Evolutionary conservation across 1,140 invertebrate species (phyloP).

Genomic region (Anastrepha obliqua): DNA sequence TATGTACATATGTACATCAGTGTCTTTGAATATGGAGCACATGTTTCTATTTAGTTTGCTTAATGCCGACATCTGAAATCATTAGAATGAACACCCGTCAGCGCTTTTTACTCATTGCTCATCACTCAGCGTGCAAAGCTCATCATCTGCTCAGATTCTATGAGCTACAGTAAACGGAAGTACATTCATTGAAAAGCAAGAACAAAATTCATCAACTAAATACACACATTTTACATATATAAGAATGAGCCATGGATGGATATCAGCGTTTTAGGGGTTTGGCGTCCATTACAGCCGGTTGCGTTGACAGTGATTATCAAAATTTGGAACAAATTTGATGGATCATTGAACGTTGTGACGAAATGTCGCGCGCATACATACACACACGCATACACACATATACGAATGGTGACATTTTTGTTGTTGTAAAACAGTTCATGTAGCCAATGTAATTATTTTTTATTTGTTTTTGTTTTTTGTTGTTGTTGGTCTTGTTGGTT

Average conservation of each 20-base stretch:
- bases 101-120: not conserved
- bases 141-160: not conserved
- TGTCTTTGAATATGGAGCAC: no score
- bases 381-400: not conserved
- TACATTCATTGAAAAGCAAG: not conserved
- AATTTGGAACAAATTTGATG: constrained; percentile 56
- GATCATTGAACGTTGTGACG: constrained; percentile 45
- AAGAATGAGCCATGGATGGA: not conserved
- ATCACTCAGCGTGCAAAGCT: not conserved
- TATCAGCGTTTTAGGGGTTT: constrained; percentile 19
- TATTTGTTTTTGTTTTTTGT: not conserved
- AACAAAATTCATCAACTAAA: not conserved
- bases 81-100: not conserved
- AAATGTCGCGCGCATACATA: not conserved
- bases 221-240: not conserved
- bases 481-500: not conserved
- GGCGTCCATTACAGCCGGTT: constrained; percentile 4
- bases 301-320: constrained; percentile 50
- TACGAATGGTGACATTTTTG: not conserved
- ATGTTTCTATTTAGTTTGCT: not conserved
- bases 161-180: constrained; percentile 35
- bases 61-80: not conserved
- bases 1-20: no score
- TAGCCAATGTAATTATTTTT: not conserved
- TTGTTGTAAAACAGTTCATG: not conserved